Evolutionary conservation across 2,113 vertebrate genomes (phyloP).

Genomic region (Cochlearius cochlearius): DNA sequence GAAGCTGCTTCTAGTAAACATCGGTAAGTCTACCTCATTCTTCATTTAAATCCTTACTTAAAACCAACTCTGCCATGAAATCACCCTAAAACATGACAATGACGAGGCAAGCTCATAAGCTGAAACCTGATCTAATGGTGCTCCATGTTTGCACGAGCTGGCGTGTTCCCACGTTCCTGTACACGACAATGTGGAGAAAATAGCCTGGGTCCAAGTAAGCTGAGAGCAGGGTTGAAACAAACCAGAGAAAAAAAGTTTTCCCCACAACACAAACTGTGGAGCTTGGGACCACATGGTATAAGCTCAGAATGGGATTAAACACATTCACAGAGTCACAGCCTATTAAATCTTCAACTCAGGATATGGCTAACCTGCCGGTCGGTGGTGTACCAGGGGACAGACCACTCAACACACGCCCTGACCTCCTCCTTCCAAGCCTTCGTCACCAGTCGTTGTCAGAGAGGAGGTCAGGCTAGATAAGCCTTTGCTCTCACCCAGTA

Average conservation of each 20-base stretch:
- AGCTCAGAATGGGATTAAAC: slow-evolving; percentile 6
- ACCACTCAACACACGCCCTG: neutral
- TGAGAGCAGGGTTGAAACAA: neutral
- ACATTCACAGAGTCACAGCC: neutral
- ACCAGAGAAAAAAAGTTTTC: neutral
- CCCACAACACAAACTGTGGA: neutral
- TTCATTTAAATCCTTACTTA: neutral
- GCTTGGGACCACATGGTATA: neutral
- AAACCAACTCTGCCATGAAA: neutral
- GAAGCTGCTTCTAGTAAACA: neutral
- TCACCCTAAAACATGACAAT: neutral
- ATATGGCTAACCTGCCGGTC: neutral
- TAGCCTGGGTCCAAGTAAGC: neutral
- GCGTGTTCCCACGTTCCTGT: neutral
- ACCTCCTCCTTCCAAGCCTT: neutral
- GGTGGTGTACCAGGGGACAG: neutral
- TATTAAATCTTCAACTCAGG: neutral
- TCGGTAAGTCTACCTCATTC: neutral
- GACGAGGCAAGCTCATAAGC: neutral
- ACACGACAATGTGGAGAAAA: accelerated
- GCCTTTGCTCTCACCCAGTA: neutral
- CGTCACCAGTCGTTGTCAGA: neutral
- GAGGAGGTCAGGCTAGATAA: neutral
- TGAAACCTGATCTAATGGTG: neutral
- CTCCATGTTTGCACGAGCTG: neutral